These are phyloP conservation scores for Cotesia typhae DNA, from an alignment of 1,140 invertebrate species.

Conservation along the genomic window DNA sequence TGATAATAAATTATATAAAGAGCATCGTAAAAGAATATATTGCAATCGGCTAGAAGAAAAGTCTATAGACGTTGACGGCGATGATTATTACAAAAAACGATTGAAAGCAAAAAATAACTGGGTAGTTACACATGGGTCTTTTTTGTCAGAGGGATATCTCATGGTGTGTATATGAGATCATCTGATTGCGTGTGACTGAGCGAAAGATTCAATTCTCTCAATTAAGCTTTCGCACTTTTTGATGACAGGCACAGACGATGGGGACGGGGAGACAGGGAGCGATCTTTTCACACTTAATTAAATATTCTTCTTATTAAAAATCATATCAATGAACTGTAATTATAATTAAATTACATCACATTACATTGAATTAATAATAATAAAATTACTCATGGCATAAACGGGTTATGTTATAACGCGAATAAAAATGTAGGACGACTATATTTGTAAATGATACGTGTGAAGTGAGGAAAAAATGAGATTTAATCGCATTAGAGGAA, in stretches of 20 bases:
- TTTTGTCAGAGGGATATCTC: not conserved
- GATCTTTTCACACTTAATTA: constrained; percentile 14
- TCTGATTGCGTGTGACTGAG: constrained; percentile 60
- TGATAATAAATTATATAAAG: too few species aligned
- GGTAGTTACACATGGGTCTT: constrained; percentile 4
- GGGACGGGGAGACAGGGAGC: not conserved
- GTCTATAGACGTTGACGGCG: not conserved
- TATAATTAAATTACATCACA: not conserved
- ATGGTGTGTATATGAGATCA: constrained; percentile 46
- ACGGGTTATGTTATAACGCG: too few species aligned
- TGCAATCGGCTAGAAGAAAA: not conserved
- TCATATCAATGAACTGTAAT: not conserved
- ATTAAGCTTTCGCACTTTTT: constrained; percentile 67
- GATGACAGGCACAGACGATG: constrained; percentile 49
- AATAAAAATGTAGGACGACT: constrained; percentile 1
- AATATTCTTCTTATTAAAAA: not conserved
- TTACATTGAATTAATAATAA: not conserved
- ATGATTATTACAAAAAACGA: not conserved
- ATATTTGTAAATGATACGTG: not conserved
- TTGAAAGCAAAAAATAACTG: constrained; percentile 1
- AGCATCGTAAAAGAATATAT: too few species aligned
- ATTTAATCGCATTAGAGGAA: constrained; percentile 5
- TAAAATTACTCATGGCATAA: too few species aligned
- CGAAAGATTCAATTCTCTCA: constrained; percentile 59
- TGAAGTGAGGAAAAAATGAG: not conserved